phyloP scores from a whole-genome alignment of 2,888 invertebrate genomes.

The Drosophila kambysellisi region DNA sequence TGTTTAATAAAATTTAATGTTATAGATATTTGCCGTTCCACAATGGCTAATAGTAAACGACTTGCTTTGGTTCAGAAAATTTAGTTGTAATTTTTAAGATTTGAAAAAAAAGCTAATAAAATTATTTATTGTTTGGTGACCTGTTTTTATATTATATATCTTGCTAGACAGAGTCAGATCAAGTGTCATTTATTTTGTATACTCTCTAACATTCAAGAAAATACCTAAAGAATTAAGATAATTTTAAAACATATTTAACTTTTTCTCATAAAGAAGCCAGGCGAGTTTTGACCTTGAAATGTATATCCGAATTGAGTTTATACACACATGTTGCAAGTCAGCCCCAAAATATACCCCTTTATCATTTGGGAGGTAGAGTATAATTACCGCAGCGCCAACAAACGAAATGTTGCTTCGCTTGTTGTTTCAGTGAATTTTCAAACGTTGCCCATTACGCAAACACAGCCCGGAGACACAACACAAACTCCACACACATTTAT shows the following conservation, averaged over 20 bases:
- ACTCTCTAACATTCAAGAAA: not conserved
- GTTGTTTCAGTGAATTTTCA: constrained; percentile 58
- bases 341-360: not conserved
- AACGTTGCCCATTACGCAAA: constrained; percentile 69
- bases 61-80: not conserved
- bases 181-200: not conserved
- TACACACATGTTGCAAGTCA: not conserved
- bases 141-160: not conserved
- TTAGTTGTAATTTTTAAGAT: not conserved
- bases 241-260: not conserved
- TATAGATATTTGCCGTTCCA: not conserved
- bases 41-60: not conserved
- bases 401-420: constrained; percentile 19
- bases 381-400: constrained; percentile 29
- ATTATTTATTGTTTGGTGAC: not conserved
- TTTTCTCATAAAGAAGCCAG: not conserved
- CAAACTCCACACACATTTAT: not conserved
- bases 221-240: not conserved
- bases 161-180: not conserved
- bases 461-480: constrained; percentile 36
- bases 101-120: not conserved
- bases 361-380: not conserved
- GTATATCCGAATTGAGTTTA: not conserved
- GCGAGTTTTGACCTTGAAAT: not conserved
- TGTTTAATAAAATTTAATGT: not conserved